These are phyloP conservation scores for Gavia stellata DNA, from an alignment of 2,113 vertebrate genomes.

Conservation along the genomic window DNA sequence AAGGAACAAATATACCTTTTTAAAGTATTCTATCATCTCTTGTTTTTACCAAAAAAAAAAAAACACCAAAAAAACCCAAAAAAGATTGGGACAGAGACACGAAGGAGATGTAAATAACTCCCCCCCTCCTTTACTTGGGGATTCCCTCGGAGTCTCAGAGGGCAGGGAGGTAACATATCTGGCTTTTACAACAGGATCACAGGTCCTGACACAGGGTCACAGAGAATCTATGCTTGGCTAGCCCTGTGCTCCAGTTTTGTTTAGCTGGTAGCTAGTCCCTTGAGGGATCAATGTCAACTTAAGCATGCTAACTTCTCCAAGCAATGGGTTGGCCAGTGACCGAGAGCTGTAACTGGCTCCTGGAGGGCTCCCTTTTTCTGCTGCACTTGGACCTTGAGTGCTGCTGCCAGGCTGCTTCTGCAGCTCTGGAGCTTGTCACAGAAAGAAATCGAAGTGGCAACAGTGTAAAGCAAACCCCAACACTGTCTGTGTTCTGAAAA, in stretches of 20 bases:
- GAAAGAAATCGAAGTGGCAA: neutral
- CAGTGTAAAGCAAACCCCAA: neutral
- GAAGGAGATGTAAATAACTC: neutral
- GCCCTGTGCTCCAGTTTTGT: conserved; percentile 44
- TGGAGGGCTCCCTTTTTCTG: neutral
- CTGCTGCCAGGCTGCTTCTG: neutral
- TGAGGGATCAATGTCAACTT: conserved; percentile 32
- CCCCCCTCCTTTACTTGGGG: neutral
- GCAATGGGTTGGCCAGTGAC: neutral
- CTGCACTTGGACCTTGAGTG: neutral
- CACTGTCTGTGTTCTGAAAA: neutral
- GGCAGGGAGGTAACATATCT: conserved; percentile 31
- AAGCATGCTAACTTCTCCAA: conserved; percentile 7
- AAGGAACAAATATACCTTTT: neutral
- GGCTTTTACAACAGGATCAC: conserved; percentile 41
- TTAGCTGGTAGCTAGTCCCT: conserved; percentile 36
- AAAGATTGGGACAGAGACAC: neutral
- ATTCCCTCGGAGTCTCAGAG: conserved; percentile 35
- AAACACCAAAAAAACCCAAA: no score
- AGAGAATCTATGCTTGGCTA: conserved; percentile 33
- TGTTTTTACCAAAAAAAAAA: neutral
- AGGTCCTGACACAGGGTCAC: conserved; percentile 44
- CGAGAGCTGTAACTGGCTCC: neutral
- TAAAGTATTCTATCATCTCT: neutral
- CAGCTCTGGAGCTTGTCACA: neutral